phyloP scores from a whole-genome alignment of 2,113 vertebrate species.

The Syrrhaptes paradoxus region DNA sequence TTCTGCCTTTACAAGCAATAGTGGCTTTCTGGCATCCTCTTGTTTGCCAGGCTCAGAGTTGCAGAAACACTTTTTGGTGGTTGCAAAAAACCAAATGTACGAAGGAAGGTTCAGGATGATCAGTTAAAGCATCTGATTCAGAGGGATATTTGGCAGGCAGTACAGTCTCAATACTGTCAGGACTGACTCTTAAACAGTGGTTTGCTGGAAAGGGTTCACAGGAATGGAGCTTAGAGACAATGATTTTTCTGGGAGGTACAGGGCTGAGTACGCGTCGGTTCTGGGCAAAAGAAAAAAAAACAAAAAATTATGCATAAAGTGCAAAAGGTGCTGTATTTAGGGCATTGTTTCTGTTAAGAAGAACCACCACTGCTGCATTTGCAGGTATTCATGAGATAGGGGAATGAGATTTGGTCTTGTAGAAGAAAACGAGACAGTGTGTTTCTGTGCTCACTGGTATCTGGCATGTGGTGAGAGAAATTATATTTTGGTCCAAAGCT shows the following conservation, averaged over 20 bases:
- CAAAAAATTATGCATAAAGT: neutral
- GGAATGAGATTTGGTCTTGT: neutral
- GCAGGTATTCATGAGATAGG: neutral
- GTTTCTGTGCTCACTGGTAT: neutral
- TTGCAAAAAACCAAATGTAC: neutral
- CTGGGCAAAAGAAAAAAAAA: neutral
- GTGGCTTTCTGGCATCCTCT: neutral
- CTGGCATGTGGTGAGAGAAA: neutral
- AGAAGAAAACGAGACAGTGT: neutral
- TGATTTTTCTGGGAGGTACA: neutral
- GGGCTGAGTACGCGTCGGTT: neutral
- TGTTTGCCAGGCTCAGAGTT: neutral
- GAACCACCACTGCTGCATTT: neutral
- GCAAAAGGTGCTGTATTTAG: neutral
- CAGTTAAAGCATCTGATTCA: neutral
- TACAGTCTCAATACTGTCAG: neutral
- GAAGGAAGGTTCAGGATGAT: neutral
- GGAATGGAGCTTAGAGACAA: neutral
- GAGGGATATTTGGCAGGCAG: neutral
- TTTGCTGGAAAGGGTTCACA: neutral
- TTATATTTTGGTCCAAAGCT: neutral
- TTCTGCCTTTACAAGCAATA: neutral
- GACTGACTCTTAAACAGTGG: neutral
- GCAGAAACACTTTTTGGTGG: neutral
- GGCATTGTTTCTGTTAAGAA: neutral